Base-by-base conservation (phyloP, 2,113 vertebrate species). In the Panthera tigris region DNA sequence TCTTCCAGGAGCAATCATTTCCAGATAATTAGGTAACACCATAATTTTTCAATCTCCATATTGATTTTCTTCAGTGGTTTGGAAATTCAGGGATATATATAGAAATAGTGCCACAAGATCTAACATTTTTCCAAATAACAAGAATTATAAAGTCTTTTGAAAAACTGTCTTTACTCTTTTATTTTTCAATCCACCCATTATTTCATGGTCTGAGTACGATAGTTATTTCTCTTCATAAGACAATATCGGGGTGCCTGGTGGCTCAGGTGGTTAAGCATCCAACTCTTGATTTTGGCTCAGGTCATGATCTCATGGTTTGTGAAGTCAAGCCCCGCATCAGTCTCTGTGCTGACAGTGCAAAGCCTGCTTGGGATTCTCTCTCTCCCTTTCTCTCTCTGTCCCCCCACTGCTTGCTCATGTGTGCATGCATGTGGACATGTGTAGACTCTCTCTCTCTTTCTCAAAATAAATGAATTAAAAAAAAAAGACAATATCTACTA, bases 201-300 rank as follows among this genome's bases (percentile, higher is more conserved):
- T 63, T 84, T 71, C 73, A 91, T 18, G 16, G 73, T 36, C 45
- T 79, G 48, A 52, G 25, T 86, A 86, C 61, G 39, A 76, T 36
- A 78, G 31, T 73, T 84, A 52, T n/a, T 66, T 97, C 50, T 95
- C 82, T 52, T 94, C 86, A 48, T 55, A 68, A 76, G 29, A 83
- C 1, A 61, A 23, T 57, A 61, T 23, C 1, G 21, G 57, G 57
- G 57, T 23, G 3, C 57, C 57, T 61, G 57, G 21, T 61, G 8
- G 57, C 21, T 61, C 21, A 25, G 57, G 9, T 23, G 21, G 57
- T 61, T 61, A 61, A 61, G 57, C 57, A 61, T 61, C 57, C 21
- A 9, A 61, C 21, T 61, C 57, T 61, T 61, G 57, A 61, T 61
- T 61, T 61, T 1, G 23, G 19, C 7, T 61, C 57, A 61, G 19